phyloP scores from a whole-genome alignment of 2,113 vertebrate species.

The Apodemus speciosus region DNA sequence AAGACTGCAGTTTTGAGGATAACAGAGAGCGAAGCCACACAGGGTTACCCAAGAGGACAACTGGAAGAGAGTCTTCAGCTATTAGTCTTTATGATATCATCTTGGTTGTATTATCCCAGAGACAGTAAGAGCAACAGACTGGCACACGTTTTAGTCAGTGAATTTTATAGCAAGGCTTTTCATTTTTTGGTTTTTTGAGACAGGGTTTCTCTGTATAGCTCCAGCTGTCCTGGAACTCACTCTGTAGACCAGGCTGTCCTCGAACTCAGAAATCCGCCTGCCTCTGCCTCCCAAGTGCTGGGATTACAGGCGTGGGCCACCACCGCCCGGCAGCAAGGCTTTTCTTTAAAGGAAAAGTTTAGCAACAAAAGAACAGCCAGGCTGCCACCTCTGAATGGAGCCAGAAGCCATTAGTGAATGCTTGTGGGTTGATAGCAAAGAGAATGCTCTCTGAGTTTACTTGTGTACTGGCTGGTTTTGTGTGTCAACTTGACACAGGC shows the following conservation, averaged over 20 bases:
- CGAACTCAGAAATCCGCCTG: too few relatives aligned
- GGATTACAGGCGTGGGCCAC: too few relatives aligned
- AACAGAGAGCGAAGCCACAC: not conserved
- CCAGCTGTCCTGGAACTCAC: too few relatives aligned
- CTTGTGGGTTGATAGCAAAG: not conserved
- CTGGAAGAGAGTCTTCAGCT: not conserved
- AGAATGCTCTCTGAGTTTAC: not conserved
- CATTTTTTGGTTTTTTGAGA: too few relatives aligned
- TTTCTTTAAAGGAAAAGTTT: not conserved
- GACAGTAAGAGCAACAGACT: not conserved
- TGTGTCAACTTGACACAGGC: too few relatives aligned
- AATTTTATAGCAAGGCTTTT: not conserved
- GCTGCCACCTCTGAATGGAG: not conserved
- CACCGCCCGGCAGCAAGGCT: too few relatives aligned
- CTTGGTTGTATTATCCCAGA: not conserved
- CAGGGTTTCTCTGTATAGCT: too few relatives aligned
- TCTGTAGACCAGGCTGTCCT: too few relatives aligned
- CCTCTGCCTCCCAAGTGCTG: too few relatives aligned
- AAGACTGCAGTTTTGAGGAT: not conserved
- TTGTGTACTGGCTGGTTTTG: too few relatives aligned
- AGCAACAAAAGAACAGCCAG: not conserved
- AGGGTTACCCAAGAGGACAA: not conserved
- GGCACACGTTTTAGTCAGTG: not conserved
- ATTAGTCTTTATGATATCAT: not conserved
- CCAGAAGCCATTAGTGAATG: not conserved